Evolutionary conservation across 2,113 vertebrate species (phyloP).

Genomic region (Hippocampus zosterae): DNA sequence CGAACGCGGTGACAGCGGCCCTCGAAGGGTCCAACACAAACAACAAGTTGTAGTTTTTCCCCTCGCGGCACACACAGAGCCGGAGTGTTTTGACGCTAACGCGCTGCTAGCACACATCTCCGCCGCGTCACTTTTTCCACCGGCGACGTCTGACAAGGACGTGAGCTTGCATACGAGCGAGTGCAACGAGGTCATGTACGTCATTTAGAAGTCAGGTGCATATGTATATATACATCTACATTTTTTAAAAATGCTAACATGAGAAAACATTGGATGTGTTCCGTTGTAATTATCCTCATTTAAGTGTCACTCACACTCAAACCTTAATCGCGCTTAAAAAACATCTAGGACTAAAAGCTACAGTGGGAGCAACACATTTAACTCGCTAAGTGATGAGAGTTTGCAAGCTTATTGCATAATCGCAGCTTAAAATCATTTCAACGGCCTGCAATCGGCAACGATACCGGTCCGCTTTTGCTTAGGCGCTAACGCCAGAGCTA

Average conservation of each 20-base stretch:
- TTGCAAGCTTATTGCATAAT: neutral
- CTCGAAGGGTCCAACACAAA: slow-evolving; percentile 51
- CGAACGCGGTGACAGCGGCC: slow-evolving; percentile 37
- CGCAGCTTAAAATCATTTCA: neutral
- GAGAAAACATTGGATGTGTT: slow-evolving; percentile 1
- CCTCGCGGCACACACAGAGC: slow-evolving; percentile 19
- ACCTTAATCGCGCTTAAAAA: neutral
- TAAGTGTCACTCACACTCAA: slow-evolving; percentile 1
- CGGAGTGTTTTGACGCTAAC: slow-evolving; percentile 37
- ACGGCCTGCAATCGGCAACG: neutral
- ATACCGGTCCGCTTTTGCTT: neutral
- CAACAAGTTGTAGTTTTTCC: slow-evolving; percentile 60
- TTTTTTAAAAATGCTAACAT: neutral
- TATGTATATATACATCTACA: neutral
- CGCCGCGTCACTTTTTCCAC: slow-evolving; percentile 60
- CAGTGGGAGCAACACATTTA: neutral
- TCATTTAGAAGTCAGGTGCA: slow-evolving; percentile 10
- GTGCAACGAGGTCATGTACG: slow-evolving; percentile 43
- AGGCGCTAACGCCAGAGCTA: neutral
- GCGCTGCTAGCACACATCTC: slow-evolving; percentile 24
- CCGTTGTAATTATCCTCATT: slow-evolving; percentile 8
- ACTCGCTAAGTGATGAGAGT: neutral
- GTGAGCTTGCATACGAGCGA: slow-evolving; percentile 55
- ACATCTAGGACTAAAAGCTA: neutral
- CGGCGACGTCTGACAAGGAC: slow-evolving; percentile 38